These are phyloP conservation scores for Hybognathus amarus DNA, from an alignment of 2,797 vertebrate genomes.

Conservation along the genomic window DNA sequence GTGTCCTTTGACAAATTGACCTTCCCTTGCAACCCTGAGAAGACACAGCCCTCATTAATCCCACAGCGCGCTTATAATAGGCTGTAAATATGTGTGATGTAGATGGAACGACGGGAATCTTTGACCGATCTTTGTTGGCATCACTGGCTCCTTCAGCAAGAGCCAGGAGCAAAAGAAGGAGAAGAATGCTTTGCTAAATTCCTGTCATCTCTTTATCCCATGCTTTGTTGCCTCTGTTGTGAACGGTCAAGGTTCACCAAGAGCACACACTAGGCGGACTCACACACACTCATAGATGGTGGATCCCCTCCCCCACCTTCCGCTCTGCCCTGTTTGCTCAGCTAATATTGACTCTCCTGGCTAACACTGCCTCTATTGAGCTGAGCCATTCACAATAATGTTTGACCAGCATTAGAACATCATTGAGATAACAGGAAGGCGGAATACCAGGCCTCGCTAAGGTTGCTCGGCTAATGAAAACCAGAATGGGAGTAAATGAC, in stretches of 20 bases:
- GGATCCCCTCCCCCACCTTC: constrained; percentile 57
- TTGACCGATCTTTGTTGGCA: constrained; percentile 20
- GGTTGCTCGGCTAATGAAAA: constrained; percentile 68
- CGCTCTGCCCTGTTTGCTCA: constrained; percentile 85
- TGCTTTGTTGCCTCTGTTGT: constrained; percentile 71
- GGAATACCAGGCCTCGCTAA: constrained; percentile 71
- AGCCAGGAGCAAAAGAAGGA: constrained; percentile 62
- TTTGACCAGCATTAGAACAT: constrained; percentile 89
- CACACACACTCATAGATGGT: constrained; percentile 52
- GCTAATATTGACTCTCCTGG: constrained; percentile 94
- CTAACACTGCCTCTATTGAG: constrained; percentile 88
- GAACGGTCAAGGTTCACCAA: constrained; percentile 75
- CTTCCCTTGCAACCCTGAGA: constrained; percentile 60
- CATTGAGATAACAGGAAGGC: constrained; percentile 78
- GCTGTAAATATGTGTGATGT: constrained; percentile 49
- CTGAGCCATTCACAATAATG: constrained; percentile 81
- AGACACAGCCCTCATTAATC: constrained; percentile 61
- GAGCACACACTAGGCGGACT: constrained; percentile 66
- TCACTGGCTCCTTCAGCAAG: constrained; percentile 6
- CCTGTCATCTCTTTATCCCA: constrained; percentile 70
- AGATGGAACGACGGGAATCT: constrained; percentile 38
- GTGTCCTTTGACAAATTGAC: constrained; percentile 51
- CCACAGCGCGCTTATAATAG: constrained; percentile 48
- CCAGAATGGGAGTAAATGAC: constrained; percentile 58
- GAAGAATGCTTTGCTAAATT: constrained; percentile 52